A percentile compares a stretch with the other conserved stretches of the same genome.
Evolutionary conservation across 2,888 invertebrate species (phyloP).

Genomic region (Aproaerema taeniolella): DNA sequence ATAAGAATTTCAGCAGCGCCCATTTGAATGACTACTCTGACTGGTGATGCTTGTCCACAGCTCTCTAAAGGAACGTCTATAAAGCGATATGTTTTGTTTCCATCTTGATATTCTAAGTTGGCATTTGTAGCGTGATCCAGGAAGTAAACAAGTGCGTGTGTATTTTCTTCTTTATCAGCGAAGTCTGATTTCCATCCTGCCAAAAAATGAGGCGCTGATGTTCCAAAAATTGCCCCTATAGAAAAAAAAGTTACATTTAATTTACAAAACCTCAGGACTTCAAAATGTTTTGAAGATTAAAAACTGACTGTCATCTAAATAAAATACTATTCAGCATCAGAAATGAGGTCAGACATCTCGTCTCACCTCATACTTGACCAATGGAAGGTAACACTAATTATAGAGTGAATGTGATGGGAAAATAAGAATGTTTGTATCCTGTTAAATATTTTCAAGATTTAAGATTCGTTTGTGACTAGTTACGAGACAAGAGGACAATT

Average conservation of each 20-base stretch:
- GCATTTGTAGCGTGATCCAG: slow-evolving; percentile 85
- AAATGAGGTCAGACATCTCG: no score
- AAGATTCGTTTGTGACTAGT: no score
- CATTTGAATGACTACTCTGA: slow-evolving; percentile 85
- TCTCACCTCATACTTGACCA: no score
- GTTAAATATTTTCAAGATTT: no score
- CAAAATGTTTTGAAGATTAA: no score
- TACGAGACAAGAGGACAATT: no score
- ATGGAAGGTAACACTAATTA: no score
- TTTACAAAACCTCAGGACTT: no score
- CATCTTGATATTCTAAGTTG: slow-evolving; percentile 74
- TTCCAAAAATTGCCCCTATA: slow-evolving; percentile 88
- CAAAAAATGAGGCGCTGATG: slow-evolving; percentile 87
- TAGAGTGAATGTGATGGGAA: no score
- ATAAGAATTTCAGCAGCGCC: slow-evolving; percentile 85
- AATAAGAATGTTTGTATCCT: no score
- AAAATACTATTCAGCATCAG: no score
- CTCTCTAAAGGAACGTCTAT: slow-evolving; percentile 90
- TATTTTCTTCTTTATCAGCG: slow-evolving; percentile 85
- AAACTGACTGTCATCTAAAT: no score
- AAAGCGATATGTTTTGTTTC: slow-evolving; percentile 69
- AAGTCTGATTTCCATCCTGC: slow-evolving; percentile 94
- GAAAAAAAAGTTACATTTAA: slow-evolving; percentile 48
- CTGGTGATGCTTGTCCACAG: slow-evolving; percentile 84
- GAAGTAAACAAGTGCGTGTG: slow-evolving; percentile 86